A percentile compares a stretch with the other conserved stretches of the same genome.
phyloP scores from a whole-genome alignment of 1,140 invertebrate species.

The Papilio glaucus region DNA sequence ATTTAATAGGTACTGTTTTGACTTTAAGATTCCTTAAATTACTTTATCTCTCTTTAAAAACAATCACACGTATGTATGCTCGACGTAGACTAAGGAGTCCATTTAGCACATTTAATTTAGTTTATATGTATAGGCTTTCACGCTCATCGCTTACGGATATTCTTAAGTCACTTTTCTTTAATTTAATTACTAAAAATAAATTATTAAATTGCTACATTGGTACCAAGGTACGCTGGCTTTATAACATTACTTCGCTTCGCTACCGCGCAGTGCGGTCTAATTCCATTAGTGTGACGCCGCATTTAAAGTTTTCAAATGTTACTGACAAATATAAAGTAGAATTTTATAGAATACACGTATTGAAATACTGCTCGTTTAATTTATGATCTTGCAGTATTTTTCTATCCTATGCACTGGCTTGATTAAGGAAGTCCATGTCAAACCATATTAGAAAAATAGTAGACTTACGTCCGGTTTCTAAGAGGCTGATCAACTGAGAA shows the following conservation, averaged over 20 bases:
- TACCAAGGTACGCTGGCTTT: not conserved
- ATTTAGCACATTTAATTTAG: too few relatives aligned
- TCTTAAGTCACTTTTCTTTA: not conserved
- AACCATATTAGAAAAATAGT: not conserved
- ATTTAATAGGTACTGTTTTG: too few relatives aligned
- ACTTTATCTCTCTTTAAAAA: too few relatives aligned
- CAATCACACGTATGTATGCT: too few relatives aligned
- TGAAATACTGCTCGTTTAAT: not conserved
- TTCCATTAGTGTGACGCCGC: slow-evolving; percentile 14
- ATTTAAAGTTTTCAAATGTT: slow-evolving; percentile 7
- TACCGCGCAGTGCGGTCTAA: slow-evolving; percentile 7
- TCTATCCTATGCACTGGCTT: not conserved
- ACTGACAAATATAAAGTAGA: not conserved
- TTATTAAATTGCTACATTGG: slow-evolving; percentile 1
- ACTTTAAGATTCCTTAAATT: too few relatives aligned
- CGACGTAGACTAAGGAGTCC: too few relatives aligned
- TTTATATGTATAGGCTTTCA: too few relatives aligned
- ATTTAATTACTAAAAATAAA: not conserved
- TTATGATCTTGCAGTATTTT: not conserved
- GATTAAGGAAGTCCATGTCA: not conserved
- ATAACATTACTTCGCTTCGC: not conserved
- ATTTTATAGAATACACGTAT: not conserved
- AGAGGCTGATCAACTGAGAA: too few relatives aligned
- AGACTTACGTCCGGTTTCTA: too few relatives aligned
- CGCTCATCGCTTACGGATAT: too few relatives aligned